phyloP scores from a whole-genome alignment of 2,797 vertebrate species.

The Muscicapa striata region DNA sequence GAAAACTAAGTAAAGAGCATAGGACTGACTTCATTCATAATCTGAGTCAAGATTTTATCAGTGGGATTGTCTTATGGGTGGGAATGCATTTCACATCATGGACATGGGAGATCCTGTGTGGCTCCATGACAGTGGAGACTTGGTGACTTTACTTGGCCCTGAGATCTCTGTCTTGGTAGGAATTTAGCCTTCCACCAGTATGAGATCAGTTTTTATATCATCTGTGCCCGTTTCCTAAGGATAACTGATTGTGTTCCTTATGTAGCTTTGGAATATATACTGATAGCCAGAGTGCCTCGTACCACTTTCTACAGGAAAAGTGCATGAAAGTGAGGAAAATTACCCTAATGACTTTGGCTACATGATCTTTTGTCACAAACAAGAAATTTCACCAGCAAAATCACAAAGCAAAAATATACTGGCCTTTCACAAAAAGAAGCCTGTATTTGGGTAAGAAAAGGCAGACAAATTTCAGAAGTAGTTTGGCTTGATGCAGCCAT shows the following conservation, averaged over 20 bases:
- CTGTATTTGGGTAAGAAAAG: not conserved
- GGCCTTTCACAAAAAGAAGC: not conserved
- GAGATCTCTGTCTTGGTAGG: not conserved
- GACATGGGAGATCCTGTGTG: not conserved
- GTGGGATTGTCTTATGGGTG: not conserved
- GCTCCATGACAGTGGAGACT: not conserved
- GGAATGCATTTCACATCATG: rapidly evolving
- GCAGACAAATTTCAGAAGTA: not conserved
- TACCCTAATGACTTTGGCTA: not conserved
- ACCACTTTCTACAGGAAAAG: not conserved
- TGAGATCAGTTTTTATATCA: not conserved
- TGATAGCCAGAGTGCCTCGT: not conserved
- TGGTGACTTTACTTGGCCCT: not conserved
- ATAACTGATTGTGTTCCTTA: not conserved
- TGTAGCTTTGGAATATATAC: not conserved
- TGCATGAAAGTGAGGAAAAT: not conserved
- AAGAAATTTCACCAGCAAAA: not conserved
- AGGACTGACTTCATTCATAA: not conserved
- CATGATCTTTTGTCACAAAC: not conserved
- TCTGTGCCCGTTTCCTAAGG: not conserved
- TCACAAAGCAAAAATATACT: not conserved
- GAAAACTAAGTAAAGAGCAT: not conserved
- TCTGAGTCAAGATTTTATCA: not conserved
- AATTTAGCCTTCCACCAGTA: not conserved
- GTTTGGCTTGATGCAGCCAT: not conserved